Conservation (phyloP, 1,140 invertebrate species). For the Trachelipus rathkii region DNA sequence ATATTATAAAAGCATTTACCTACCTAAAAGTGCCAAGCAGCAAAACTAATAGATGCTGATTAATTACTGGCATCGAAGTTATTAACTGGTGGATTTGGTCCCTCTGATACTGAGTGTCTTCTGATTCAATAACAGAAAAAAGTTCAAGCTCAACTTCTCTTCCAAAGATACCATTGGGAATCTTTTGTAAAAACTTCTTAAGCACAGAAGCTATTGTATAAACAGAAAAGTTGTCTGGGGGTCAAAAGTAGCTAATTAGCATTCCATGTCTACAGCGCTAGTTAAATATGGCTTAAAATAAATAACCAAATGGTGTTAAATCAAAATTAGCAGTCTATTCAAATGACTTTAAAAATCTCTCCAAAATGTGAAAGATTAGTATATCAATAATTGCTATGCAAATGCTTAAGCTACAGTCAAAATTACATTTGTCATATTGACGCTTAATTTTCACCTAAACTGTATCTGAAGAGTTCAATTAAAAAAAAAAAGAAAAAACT, state of each 20-base stretch:
- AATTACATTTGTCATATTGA: no score
- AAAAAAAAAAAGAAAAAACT: no score
- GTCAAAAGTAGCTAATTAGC: background rate
- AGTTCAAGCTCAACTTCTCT: slow-evolving; percentile 82
- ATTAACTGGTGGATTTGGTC: slow-evolving; percentile 88
- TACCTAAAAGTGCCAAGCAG: slow-evolving; percentile 75
- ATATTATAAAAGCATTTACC: background rate
- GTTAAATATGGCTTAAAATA: no score
- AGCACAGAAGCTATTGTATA: slow-evolving; percentile 97
- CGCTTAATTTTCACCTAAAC: no score
- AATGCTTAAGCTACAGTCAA: no score
- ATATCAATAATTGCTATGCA: no score
- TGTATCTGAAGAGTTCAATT: no score
- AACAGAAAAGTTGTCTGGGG: slow-evolving; percentile 65
- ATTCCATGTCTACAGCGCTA: background rate
- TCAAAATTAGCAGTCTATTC: no score
- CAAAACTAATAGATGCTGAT: slow-evolving; percentile 87
- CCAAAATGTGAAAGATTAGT: no score
- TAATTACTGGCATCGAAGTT: slow-evolving; percentile 76
- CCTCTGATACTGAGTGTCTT: slow-evolving; percentile 70
- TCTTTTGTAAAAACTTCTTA: slow-evolving; percentile 95
- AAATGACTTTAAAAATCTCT: no score
- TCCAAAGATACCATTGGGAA: slow-evolving; percentile 93
- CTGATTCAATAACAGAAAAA: slow-evolving; percentile 75
- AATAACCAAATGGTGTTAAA: no score